phyloP scores from a whole-genome alignment of 64 coral and sea anemone species.

The Pocillopora damicornis region DNA sequence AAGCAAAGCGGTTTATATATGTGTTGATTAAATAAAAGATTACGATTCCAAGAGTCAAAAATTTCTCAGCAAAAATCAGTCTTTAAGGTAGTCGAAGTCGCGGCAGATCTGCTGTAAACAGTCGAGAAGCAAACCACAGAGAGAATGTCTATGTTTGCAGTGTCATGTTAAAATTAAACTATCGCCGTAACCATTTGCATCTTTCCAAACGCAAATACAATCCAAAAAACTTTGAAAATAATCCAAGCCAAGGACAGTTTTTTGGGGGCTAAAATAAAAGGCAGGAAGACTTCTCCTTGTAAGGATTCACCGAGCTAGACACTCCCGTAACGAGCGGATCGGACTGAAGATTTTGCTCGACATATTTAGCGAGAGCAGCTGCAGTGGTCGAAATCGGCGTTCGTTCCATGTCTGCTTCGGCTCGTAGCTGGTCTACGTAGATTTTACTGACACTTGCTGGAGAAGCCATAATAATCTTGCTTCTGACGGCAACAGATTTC shows the following conservation, averaged over 20 bases:
- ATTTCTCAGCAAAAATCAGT: too few species aligned
- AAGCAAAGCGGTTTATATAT: too few species aligned
- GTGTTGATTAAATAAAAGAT: too few species aligned
- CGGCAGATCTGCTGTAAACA: background rate
- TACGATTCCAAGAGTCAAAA: too few species aligned
- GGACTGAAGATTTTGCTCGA: conserved; percentile 1
- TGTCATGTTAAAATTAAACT: background rate
- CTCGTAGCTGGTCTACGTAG: conserved; percentile 34
- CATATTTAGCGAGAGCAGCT: conserved; percentile 9
- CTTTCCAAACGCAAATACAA: background rate
- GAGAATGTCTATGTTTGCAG: background rate
- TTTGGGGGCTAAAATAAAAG: conserved; percentile 22
- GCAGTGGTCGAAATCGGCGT: conserved; percentile 22
- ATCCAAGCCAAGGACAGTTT: background rate
- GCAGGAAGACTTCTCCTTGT: conserved; percentile 42
- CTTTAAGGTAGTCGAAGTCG: too few species aligned
- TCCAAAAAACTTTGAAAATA: background rate
- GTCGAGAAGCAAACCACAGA: too few species aligned
- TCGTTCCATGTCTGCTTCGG: conserved; percentile 9
- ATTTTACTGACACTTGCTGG: conserved; percentile 35
- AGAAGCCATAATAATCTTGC: conserved; percentile 9
- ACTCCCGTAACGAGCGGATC: conserved; percentile 42
- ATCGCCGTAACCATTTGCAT: background rate
- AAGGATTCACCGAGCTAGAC: conserved; percentile 25
- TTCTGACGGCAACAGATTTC: background rate